Base-by-base conservation (phyloP, 2,113 vertebrate species). In the Galeopterus variegatus region DNA sequence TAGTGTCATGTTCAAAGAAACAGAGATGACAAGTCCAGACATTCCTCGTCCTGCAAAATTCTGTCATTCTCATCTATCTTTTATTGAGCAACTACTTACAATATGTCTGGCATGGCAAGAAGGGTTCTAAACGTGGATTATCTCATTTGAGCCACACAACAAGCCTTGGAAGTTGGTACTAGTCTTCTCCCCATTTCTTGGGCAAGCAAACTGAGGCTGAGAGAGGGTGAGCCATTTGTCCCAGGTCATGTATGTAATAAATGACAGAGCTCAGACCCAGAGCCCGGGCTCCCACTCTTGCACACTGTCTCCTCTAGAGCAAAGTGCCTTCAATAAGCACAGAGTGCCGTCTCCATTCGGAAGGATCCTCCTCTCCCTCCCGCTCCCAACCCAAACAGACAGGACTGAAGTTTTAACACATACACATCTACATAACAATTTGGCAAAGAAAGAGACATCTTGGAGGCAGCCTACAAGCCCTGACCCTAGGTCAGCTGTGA, bases 121-220 rank as follows among this genome's bases (percentile, higher is more conserved):
- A 88, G 48, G 19, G 7, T 60, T 69, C 82, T 94, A 54, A 15
- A 45, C 7, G 67, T 36, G 48, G 24, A 60, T 23, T 83, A 60
- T 31, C n/a, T 93, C 41, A 82, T 28, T 31, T 77, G 41, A 89
- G 76, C 24, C 54, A 93, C 3, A 6, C 45, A 91, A 81, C 1
- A 26, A 75, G 13, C 4, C 14, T 88, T 77, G 9, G 45, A 72
- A 88, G 19, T 65, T 80, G 21, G 50, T 52, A 65, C 11, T 83
- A 52, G 15, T 58, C 77, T 75, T 85, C 9, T 58, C 23, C 41
- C 41, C 33, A 85, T 77, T 90, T 95, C 80, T 89, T 92, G 69
- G 33, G 33, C 2, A 87, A 89, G 50, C 3, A 82, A 86, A 76
- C 7, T 69, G 60, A 52, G 28, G 24, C 41, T 86, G 3, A 84